phyloP scores from a whole-genome alignment of 1,140 invertebrate genomes.

The Drosophila pandora region DNA sequence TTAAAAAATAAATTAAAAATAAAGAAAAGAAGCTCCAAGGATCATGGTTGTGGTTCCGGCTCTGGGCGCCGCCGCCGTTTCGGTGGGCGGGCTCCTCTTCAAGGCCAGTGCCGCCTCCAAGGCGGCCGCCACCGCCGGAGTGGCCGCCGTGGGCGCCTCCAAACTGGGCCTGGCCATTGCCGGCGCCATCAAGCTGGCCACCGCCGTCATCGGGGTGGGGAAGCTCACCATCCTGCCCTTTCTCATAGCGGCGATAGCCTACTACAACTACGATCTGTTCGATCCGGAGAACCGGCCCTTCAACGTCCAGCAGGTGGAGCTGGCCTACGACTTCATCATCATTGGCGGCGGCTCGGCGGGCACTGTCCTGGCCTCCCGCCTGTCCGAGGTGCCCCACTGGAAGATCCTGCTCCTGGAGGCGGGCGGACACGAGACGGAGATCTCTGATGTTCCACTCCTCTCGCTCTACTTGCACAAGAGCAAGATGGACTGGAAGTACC shows the following conservation, averaged over 20 bases:
- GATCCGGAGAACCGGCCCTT: constrained; percentile 93
- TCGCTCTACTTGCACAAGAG: constrained; percentile 95
- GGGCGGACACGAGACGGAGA: constrained; percentile 93
- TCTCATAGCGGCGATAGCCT: constrained; percentile 90
- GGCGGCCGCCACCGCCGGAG: constrained; percentile 71
- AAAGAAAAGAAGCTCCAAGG: background rate
- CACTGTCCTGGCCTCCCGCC: constrained; percentile 92
- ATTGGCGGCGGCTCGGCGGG: constrained; percentile 94
- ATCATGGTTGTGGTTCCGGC: constrained; percentile 76
- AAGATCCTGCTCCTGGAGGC: constrained; percentile 94
- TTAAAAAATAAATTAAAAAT: background rate
- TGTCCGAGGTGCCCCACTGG: constrained; percentile 91
- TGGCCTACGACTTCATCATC: constrained; percentile 92
- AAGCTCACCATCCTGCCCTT: constrained; percentile 91
- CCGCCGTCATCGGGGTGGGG: constrained; percentile 87
- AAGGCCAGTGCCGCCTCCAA: constrained; percentile 77
- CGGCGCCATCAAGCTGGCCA: constrained; percentile 88
- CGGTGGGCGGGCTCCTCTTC: constrained; percentile 74
- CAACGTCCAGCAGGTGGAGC: constrained; percentile 86
- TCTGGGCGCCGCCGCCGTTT: constrained; percentile 71
- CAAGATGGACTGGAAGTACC: constrained; percentile 96
- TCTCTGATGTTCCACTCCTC: constrained; percentile 92
- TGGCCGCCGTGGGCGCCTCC: constrained; percentile 71
- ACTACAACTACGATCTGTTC: constrained; percentile 93
- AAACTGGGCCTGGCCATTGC: constrained; percentile 84